phyloP scores from a whole-genome alignment of 2,888 invertebrate species.

The Priocnemis perturbator region DNA sequence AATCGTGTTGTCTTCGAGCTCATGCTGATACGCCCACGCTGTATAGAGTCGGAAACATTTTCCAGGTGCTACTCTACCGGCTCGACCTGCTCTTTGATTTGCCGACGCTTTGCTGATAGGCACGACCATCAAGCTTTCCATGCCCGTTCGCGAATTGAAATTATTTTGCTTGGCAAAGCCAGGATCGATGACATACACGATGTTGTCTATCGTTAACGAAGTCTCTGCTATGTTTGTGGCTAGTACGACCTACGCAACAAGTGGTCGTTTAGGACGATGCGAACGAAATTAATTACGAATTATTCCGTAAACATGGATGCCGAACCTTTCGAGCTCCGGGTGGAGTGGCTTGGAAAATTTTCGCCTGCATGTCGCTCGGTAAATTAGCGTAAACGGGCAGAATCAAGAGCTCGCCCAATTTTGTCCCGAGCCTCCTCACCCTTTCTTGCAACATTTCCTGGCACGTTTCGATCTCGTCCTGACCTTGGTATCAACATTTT shows the following conservation, averaged over 20 bases:
- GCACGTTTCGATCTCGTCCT: conserved; percentile 93
- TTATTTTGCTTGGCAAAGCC: conserved; percentile 99
- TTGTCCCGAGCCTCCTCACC: conserved; percentile 92
- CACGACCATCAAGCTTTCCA: conserved; percentile 99
- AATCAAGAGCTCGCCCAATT: conserved; percentile 93
- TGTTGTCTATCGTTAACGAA: conserved; percentile 98
- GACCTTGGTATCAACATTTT: conserved; percentile 75
- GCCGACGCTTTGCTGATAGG: conserved; percentile 99
- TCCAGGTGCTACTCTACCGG: conserved; percentile 94
- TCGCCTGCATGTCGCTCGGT: conserved; percentile 99
- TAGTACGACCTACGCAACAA: conserved; percentile 83
- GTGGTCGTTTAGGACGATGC: not conserved
- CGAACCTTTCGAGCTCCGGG: conserved; percentile 92
- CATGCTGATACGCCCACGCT: conserved; percentile 98
- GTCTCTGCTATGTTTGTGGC: conserved; percentile 99
- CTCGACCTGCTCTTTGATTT: conserved; percentile 91
- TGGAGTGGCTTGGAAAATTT: conserved; percentile 98
- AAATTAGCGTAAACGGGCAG: conserved; percentile 98
- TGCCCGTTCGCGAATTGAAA: conserved; percentile 97
- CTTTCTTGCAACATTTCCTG: conserved; percentile 93
- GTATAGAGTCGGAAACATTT: conserved; percentile 99
- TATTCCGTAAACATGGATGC: too few species aligned
- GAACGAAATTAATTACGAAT: too few species aligned
- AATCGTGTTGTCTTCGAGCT: conserved; percentile 97
- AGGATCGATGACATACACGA: conserved; percentile 99